Conservation (phyloP, 2,113 vertebrate species). For the Mohoua ochrocephala region DNA sequence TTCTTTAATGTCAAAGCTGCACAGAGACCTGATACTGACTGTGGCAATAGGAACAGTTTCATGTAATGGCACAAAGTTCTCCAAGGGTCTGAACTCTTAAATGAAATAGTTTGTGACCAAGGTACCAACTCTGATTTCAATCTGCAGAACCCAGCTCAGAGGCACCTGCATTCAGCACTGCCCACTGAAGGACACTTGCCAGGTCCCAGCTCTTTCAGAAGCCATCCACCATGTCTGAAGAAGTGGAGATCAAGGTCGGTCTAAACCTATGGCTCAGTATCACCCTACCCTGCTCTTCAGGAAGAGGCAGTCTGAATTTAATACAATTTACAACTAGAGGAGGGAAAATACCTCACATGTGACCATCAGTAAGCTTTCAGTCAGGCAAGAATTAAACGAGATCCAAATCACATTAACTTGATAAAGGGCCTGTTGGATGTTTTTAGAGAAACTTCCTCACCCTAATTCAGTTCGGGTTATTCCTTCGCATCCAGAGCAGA, state of each 20-base stretch:
- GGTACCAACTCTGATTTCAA: not conserved
- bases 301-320: not conserved
- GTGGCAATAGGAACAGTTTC: not conserved
- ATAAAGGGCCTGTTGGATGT: not conserved
- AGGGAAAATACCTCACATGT: not conserved
- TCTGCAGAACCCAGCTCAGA: not conserved
- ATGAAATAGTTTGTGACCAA: not conserved
- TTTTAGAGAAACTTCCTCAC: not conserved
- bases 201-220: not conserved
- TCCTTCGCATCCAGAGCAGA: not conserved
- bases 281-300: not conserved
- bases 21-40: rapidly evolving
- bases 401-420: not conserved
- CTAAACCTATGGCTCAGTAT: not conserved
- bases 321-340: not conserved
- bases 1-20: not conserved
- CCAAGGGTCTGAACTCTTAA: not conserved
- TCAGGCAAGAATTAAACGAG: not conserved
- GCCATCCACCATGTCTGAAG: not conserved
- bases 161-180: not conserved
- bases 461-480: rapidly evolving
- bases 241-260: not conserved
- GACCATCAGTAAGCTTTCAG: not conserved
- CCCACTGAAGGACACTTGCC: not conserved
- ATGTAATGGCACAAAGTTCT: not conserved